phyloP scores from a whole-genome alignment of 2,797 vertebrate species.

The Neoniphon sammara region DNA sequence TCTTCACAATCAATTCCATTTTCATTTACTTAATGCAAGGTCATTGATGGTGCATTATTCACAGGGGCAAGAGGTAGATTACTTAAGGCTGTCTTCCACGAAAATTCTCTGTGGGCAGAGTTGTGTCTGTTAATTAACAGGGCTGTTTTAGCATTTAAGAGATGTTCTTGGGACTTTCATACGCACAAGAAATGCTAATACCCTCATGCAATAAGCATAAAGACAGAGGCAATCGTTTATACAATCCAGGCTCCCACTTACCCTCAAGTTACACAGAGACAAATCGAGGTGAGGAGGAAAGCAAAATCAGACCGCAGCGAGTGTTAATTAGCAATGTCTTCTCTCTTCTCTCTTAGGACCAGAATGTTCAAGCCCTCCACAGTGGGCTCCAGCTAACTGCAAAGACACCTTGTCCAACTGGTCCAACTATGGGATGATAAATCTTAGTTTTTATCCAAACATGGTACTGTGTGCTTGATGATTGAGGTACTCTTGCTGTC shows the following conservation, averaged over 20 bases:
- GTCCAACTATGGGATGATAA: no score
- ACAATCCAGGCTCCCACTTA: not conserved
- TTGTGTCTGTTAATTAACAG: slow-evolving; percentile 67
- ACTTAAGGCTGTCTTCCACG: slow-evolving; percentile 59
- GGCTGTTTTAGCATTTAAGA: slow-evolving; percentile 44
- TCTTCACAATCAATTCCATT: slow-evolving; percentile 69
- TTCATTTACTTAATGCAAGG: slow-evolving; percentile 75
- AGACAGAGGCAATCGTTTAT: not conserved
- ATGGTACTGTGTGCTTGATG: no score
- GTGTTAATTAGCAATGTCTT: not conserved
- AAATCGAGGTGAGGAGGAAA: not conserved
- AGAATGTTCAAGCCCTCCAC: not conserved
- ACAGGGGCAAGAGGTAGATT: slow-evolving; percentile 55
- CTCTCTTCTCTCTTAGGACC: not conserved
- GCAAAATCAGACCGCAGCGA: not conserved
- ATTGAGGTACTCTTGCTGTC: no score
- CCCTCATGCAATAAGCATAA: slow-evolving; percentile 22
- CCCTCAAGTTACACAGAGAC: not conserved
- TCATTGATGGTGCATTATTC: slow-evolving; percentile 68
- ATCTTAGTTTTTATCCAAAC: no score
- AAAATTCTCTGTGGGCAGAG: slow-evolving; percentile 51
- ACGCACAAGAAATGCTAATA: slow-evolving; percentile 33
- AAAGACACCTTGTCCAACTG: no score
- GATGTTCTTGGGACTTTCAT: slow-evolving; percentile 13
- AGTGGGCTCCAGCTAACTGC: no score